A percentile compares a stretch with the other conserved stretches of the same genome.
phyloP scores from a whole-genome alignment of 2,888 invertebrate genomes.

The Mesodorylaimus sp. region DNA sequence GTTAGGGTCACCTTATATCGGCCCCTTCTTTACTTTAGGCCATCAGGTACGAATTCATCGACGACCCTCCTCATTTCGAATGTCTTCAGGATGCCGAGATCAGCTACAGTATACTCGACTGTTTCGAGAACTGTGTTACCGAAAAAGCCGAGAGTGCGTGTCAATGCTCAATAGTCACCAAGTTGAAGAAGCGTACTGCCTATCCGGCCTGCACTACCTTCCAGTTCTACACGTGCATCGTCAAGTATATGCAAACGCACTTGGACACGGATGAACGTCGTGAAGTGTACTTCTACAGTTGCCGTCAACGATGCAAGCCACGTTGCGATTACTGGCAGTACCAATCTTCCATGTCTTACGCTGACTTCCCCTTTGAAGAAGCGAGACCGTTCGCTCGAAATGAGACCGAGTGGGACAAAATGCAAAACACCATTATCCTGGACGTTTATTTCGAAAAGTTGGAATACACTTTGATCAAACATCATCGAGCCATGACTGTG shows the following conservation, averaged over 20 bases:
- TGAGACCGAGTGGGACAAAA: slow-evolving; percentile 7
- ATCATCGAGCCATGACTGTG: slow-evolving; percentile 20
- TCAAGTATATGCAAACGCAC: no score
- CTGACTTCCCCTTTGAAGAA: slow-evolving; percentile 15
- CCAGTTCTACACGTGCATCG: no score
- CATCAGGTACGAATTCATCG: slow-evolving; percentile 8
- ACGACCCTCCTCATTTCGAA: slow-evolving; percentile 10
- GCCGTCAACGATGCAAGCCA: slow-evolving; percentile 19
- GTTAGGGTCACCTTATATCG: no score
- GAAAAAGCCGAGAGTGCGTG: neutral
- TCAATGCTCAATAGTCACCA: no score
- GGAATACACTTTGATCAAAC: slow-evolving; percentile 22
- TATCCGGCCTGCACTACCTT: no score
- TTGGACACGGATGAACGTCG: no score
- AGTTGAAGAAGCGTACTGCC: no score
- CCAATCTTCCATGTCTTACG: slow-evolving; percentile 20
- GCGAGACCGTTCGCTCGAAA: neutral
- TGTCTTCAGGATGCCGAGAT: neutral
- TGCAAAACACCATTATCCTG: slow-evolving; percentile 17
- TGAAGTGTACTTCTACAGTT: slow-evolving; percentile 8
- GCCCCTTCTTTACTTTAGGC: neutral
- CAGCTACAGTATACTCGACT: neutral
- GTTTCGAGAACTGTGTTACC: neutral
- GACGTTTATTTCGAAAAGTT: slow-evolving; percentile 15
- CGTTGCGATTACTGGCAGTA: slow-evolving; percentile 24